Evolutionary conservation across 64 coral and sea anemone species (phyloP).

Genomic region (Astreopora myriophthalma): DNA sequence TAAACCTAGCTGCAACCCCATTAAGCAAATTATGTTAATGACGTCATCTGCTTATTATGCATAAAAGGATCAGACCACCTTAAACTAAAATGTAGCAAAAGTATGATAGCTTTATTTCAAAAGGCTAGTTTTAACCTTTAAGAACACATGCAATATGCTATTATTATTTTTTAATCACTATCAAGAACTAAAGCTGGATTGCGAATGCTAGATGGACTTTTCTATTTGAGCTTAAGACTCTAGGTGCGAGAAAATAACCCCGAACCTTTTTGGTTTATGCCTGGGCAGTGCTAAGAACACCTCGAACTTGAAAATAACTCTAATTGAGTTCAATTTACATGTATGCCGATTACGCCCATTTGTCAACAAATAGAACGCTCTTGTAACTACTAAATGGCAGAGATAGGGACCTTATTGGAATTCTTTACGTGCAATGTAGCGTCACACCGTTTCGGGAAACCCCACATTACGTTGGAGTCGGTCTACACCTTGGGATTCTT

Average conservation of each 20-base stretch:
- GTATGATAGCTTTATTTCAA: neutral
- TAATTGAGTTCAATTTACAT: constrained; percentile 40
- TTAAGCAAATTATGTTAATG: neutral
- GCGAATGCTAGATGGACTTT: too few species aligned
- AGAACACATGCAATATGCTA: neutral
- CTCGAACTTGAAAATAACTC: constrained; percentile 2
- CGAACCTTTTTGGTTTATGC: too few species aligned
- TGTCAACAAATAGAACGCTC: constrained; percentile 5
- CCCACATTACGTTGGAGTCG: neutral
- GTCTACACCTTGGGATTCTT: neutral
- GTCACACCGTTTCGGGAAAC: neutral
- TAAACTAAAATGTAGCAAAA: too few species aligned
- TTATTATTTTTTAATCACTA: neutral
- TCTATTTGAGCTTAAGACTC: too few species aligned
- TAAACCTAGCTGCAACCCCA: neutral
- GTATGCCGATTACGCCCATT: neutral
- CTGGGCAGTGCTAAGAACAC: constrained; percentile 17
- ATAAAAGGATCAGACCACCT: too few species aligned
- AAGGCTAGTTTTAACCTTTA: too few species aligned
- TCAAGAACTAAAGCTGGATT: too few species aligned
- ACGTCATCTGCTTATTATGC: too few species aligned
- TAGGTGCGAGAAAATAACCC: too few species aligned
- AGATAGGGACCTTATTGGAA: neutral
- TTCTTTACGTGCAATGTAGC: neutral
- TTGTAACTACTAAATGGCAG: neutral